Conservation (phyloP, 2,797 vertebrate species). For the Octomys mimax region DNA sequence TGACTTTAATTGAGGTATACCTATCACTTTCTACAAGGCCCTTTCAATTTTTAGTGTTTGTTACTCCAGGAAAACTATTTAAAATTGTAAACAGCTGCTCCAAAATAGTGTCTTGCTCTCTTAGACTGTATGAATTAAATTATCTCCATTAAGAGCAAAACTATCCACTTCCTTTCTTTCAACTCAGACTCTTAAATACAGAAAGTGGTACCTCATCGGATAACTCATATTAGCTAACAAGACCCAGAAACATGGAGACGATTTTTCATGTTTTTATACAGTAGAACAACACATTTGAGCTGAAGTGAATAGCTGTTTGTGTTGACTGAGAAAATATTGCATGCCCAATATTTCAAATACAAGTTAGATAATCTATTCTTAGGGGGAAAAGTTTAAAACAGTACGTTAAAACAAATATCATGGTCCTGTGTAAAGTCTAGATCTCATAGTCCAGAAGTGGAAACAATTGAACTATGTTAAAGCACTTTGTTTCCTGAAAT, state of each 20-base stretch:
- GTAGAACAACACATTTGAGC: background rate
- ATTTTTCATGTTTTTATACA: background rate
- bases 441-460: background rate
- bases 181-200: background rate
- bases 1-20: background rate
- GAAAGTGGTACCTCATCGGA: background rate
- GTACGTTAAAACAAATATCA: background rate
- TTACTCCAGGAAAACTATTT: background rate
- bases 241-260: background rate
- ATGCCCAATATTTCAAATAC: background rate
- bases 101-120: background rate
- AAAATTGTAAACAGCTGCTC: background rate
- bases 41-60: background rate
- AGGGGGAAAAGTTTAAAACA: background rate
- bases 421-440: background rate
- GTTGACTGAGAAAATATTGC: background rate
- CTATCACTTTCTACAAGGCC: conserved; percentile 9
- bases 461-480: background rate
- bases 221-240: background rate
- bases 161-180: background rate
- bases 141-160: background rate
- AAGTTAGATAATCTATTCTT: background rate
- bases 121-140: background rate
- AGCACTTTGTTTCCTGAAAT: background rate
- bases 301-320: background rate